These are phyloP conservation scores for Notarius lentiginosus DNA, from an alignment of 2,113 vertebrate genomes.

Conservation along the genomic window DNA sequence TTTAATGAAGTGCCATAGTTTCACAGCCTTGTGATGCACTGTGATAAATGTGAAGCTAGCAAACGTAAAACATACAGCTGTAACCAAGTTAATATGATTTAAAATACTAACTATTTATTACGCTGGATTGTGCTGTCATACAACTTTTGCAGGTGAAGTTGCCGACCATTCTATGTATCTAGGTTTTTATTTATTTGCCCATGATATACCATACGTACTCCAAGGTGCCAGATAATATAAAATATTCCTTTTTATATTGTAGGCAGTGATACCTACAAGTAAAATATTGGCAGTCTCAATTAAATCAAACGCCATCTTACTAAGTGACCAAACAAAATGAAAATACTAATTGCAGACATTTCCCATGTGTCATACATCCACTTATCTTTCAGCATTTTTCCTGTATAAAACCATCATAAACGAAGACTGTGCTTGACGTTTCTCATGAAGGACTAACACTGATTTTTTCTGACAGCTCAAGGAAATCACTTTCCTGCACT, in stretches of 20 bases:
- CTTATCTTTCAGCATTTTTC: conserved; percentile 41
- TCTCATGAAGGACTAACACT: conserved; percentile 48
- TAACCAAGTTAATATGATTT: conserved; percentile 99
- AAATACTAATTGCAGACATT: conserved; percentile 3
- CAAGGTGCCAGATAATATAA: neutral
- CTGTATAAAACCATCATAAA: conserved; percentile 28
- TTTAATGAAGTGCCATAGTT: conserved; percentile 82
- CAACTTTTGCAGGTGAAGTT: conserved; percentile 58
- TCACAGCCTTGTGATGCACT: conserved; percentile 71
- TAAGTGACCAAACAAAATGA: neutral
- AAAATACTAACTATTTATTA: conserved; percentile 97
- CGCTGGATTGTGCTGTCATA: conserved; percentile 70
- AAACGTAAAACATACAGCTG: conserved; percentile 94
- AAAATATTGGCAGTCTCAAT: neutral
- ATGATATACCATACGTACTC: conserved; percentile 11
- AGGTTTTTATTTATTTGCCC: conserved; percentile 45
- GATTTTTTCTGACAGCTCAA: conserved; percentile 83
- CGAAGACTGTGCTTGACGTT: conserved; percentile 31
- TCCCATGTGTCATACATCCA: conserved; percentile 28
- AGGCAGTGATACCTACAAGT: neutral
- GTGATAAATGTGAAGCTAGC: conserved; percentile 84
- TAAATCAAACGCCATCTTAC: neutral
- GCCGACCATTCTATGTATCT: conserved; percentile 14
- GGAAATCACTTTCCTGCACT: conserved; percentile 80
- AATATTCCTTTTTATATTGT: neutral